phyloP scores from a whole-genome alignment of 2,113 vertebrate genomes.

The Chlorodrepanis virens region DNA sequence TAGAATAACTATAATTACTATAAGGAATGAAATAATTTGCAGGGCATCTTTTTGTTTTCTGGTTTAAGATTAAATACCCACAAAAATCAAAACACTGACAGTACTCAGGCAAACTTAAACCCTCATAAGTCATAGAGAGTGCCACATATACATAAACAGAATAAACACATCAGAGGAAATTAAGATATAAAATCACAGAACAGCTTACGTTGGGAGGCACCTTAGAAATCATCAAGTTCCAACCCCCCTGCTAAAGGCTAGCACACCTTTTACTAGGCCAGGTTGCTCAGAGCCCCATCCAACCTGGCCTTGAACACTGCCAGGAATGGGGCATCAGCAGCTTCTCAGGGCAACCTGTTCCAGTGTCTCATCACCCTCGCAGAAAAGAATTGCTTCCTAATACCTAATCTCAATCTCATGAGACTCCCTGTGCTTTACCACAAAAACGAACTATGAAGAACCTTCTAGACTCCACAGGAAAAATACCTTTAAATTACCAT shows the following conservation, averaged over 20 bases:
- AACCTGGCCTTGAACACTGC: neutral
- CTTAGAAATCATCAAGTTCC: neutral
- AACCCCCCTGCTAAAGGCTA: rapidly evolving
- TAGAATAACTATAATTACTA: neutral
- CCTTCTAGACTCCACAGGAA: neutral
- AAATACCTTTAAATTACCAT: neutral
- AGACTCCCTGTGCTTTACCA: neutral
- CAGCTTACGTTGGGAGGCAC: rapidly evolving
- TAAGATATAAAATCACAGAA: neutral
- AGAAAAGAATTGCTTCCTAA: neutral
- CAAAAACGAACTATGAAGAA: neutral
- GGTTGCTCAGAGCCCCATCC: neutral
- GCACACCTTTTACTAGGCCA: neutral
- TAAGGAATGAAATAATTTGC: neutral
- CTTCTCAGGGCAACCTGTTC: neutral
- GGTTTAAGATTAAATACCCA: neutral
- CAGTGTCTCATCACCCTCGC: neutral
- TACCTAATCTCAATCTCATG: neutral
- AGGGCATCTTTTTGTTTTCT: neutral
- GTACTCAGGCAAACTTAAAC: neutral
- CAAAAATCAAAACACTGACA: neutral
- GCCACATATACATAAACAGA: neutral
- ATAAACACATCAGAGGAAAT: neutral
- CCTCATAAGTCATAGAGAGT: rapidly evolving
- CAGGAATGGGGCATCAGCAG: neutral